Percentiles rank a stretch among this genome's conserved stretches.
Evolutionary conservation across 2,888 invertebrate species (phyloP).

Genomic region (Drosophila ezoana): DNA sequence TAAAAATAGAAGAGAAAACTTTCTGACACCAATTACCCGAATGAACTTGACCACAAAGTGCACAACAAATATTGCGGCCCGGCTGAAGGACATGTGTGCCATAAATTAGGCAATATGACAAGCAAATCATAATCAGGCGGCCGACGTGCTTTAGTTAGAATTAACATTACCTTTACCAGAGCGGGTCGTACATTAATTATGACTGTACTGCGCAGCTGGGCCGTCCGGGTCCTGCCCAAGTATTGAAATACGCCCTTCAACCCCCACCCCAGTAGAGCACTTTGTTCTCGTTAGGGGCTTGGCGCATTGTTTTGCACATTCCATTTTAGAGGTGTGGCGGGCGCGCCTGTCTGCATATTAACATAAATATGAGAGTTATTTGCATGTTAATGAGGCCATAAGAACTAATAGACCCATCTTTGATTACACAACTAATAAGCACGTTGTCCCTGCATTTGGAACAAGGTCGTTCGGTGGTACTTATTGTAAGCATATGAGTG

Average conservation of each 20-base stretch:
- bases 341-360: slow-evolving; percentile 50
- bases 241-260: slow-evolving; percentile 15
- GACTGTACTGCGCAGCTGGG: slow-evolving; percentile 10
- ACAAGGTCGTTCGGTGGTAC: neutral
- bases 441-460: neutral
- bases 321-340: slow-evolving; percentile 32
- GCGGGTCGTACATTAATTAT: slow-evolving; percentile 46
- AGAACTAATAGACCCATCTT: slow-evolving; percentile 56
- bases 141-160: slow-evolving; percentile 9
- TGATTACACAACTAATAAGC: slow-evolving; percentile 65
- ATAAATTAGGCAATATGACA: slow-evolving; percentile 49
- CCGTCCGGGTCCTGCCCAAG: neutral
- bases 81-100: slow-evolving; percentile 43
- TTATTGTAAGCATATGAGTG: neutral
- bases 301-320: slow-evolving; percentile 46
- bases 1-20: slow-evolving; percentile 1
- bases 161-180: slow-evolving; percentile 15
- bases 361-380: slow-evolving; percentile 60
- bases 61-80: neutral
- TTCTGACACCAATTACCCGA: slow-evolving; percentile 21
- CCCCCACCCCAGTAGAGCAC: neutral
- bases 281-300: slow-evolving; percentile 42
- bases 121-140: slow-evolving; percentile 52
- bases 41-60: slow-evolving; percentile 23
- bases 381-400: slow-evolving; percentile 69